Evolutionary conservation across 2,888 invertebrate species (phyloP).

Genomic region (Brenthis hecate): DNA sequence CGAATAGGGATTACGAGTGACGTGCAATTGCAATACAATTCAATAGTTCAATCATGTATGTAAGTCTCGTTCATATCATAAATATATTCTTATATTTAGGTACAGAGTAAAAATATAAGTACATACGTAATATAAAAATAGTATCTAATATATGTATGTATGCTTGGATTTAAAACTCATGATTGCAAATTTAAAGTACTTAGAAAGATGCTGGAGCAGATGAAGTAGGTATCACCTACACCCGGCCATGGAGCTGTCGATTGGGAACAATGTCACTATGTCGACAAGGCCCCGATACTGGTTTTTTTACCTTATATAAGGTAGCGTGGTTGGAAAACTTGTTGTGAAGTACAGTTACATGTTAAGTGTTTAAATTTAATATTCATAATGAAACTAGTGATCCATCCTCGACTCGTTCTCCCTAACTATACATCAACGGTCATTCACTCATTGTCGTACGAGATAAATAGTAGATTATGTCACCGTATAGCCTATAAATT

Average conservation of each 20-base stretch:
- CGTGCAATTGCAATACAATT: not conserved
- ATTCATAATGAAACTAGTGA: not conserved
- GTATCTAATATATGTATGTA: too few species aligned
- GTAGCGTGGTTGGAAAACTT: conserved; percentile 3
- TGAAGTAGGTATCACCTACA: conserved; percentile 11
- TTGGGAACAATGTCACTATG: conserved; percentile 26
- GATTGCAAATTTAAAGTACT: too few species aligned
- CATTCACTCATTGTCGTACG: not conserved
- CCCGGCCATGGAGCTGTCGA: conserved; percentile 9
- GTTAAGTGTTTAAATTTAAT: not conserved
- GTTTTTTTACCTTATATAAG: conserved; percentile 14
- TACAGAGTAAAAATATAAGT: too few species aligned
- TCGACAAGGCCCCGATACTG: conserved; percentile 16
- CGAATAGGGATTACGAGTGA: conserved; percentile 3
- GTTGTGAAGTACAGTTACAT: conserved; percentile 6
- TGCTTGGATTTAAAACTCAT: too few species aligned
- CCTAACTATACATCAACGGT: not conserved
- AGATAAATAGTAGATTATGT: too few species aligned
- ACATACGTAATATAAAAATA: too few species aligned
- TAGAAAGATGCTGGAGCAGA: too few species aligned
- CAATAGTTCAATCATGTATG: conserved; percentile 3
- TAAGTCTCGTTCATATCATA: too few species aligned
- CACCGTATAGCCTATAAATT: too few species aligned
- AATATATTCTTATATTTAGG: too few species aligned
- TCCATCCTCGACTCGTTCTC: not conserved